Conservation (phyloP, 2,888 invertebrate species). For the Spialia ferax region DNA sequence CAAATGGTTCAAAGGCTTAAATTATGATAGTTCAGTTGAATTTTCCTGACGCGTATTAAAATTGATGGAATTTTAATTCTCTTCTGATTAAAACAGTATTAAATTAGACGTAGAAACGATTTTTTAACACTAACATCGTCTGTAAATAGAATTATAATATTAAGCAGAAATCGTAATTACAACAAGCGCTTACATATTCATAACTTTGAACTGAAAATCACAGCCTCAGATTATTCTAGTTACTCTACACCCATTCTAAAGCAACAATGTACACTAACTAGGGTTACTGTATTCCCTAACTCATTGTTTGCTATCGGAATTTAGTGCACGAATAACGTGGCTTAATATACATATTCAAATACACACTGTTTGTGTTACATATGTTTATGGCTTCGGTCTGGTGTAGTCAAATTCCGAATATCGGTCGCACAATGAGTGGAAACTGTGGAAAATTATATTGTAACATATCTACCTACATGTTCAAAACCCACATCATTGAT, state of each 20-base stretch:
- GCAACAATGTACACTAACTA: constrained; percentile 36
- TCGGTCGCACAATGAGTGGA: background rate
- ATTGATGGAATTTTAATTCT: background rate
- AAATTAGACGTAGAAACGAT: no score
- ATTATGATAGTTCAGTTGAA: constrained; percentile 7
- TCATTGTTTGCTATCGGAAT: constrained; percentile 35
- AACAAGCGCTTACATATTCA: background rate
- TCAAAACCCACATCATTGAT: background rate
- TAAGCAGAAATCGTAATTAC: background rate
- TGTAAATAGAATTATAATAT: no score
- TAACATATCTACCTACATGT: no score
- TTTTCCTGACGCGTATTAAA: background rate
- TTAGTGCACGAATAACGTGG: constrained; percentile 34
- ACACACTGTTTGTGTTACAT: constrained; percentile 26
- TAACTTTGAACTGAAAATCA: constrained; percentile 16
- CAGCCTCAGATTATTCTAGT: constrained; percentile 8
- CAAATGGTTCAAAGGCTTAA: constrained; percentile 20
- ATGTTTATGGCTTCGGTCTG: constrained; percentile 28
- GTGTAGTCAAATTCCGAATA: constrained; percentile 16
- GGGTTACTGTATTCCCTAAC: constrained; percentile 22
- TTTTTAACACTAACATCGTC: no score
- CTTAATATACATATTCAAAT: constrained; percentile 41
- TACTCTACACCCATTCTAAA: constrained; percentile 19
- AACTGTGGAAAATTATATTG: no score
- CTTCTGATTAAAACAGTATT: background rate